These are phyloP conservation scores for sheep (Ovis aries) DNA, from an alignment of 2,113 vertebrate genomes.

Conservation along the genomic window DNA sequence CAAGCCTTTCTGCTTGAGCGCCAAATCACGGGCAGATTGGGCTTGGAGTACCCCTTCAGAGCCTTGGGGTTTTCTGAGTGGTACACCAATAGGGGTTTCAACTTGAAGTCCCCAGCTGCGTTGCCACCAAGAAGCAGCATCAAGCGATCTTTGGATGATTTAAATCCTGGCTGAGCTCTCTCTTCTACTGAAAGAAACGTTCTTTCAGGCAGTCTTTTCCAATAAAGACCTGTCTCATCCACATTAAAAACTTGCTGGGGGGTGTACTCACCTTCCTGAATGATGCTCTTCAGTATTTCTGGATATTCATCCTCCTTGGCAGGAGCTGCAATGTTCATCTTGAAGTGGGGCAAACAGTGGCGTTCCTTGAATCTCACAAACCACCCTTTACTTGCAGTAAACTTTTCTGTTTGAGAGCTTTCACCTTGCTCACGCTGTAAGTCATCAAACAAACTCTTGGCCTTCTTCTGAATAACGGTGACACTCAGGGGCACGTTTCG, in stretches of 20 bases:
- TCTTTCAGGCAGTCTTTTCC: conserved; percentile 47
- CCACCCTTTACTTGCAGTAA: conserved; percentile 25
- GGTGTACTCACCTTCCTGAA: neutral
- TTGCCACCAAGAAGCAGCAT: conserved; percentile 41
- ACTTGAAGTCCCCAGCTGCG: conserved; percentile 33
- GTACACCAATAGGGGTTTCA: conserved; percentile 47
- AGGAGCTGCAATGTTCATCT: neutral
- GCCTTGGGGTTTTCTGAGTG: conserved; percentile 5
- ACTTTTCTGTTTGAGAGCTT: neutral
- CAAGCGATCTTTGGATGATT: conserved; percentile 11
- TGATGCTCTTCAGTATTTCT: neutral
- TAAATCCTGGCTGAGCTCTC: neutral
- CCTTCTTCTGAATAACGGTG: conserved; percentile 26
- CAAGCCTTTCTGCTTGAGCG: conserved; percentile 40
- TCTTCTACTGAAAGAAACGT: neutral
- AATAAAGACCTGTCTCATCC: conserved; percentile 42
- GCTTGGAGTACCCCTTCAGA: conserved; percentile 17
- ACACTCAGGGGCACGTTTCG: neutral
- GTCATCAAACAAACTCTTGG: neutral
- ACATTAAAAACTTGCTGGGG: conserved; percentile 42
- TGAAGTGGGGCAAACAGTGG: neutral
- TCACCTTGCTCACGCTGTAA: neutral
- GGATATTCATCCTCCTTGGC: neutral
- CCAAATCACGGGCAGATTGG: conserved; percentile 45
- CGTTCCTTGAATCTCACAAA: conserved; percentile 38